A percentile compares a stretch with the other conserved stretches of the same genome.
These are phyloP conservation scores for Serranus cabrilla DNA, from an alignment of 2,797 vertebrate genomes.

Conservation along the genomic window DNA sequence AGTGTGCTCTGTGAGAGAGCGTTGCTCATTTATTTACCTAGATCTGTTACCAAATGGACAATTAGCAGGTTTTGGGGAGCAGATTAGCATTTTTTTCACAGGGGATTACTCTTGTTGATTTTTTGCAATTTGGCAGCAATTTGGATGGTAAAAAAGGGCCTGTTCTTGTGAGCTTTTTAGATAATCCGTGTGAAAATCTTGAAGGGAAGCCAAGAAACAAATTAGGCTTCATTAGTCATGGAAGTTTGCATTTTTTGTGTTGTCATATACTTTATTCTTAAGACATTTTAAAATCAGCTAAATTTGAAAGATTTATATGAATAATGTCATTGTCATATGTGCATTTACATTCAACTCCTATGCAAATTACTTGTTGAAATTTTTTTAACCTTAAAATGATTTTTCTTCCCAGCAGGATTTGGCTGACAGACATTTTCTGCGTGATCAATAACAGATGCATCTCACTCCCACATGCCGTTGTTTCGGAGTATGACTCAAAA, in stretches of 20 bases:
- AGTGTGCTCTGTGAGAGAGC: slow-evolving; percentile 40
- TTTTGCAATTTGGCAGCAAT: slow-evolving; percentile 71
- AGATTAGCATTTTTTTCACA: slow-evolving; percentile 68
- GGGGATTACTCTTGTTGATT: slow-evolving; percentile 67
- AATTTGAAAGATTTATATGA: too few relatives aligned
- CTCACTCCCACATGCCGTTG: slow-evolving; percentile 44
- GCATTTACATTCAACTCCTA: neutral
- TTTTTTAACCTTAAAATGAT: slow-evolving; percentile 9
- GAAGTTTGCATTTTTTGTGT: slow-evolving; percentile 17
- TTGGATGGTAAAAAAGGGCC: slow-evolving; percentile 29
- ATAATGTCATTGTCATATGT: neutral
- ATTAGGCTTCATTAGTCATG: slow-evolving; percentile 41
- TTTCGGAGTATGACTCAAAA: slow-evolving; percentile 60
- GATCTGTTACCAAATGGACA: slow-evolving; percentile 78
- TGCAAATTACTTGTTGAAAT: neutral
- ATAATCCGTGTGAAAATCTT: slow-evolving; percentile 65
- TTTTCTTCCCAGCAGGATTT: slow-evolving; percentile 15
- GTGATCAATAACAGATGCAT: slow-evolving; percentile 65
- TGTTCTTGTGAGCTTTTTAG: slow-evolving; percentile 61
- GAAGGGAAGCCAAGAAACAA: slow-evolving; percentile 60
- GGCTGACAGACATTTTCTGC: slow-evolving; percentile 32
- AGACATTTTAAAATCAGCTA: too few relatives aligned
- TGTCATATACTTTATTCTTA: too few relatives aligned
- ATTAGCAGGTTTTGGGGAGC: slow-evolving; percentile 75
- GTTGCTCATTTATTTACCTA: slow-evolving; percentile 57